phyloP scores from a whole-genome alignment of 2,888 invertebrate genomes.

The Germaria angustata region DNA sequence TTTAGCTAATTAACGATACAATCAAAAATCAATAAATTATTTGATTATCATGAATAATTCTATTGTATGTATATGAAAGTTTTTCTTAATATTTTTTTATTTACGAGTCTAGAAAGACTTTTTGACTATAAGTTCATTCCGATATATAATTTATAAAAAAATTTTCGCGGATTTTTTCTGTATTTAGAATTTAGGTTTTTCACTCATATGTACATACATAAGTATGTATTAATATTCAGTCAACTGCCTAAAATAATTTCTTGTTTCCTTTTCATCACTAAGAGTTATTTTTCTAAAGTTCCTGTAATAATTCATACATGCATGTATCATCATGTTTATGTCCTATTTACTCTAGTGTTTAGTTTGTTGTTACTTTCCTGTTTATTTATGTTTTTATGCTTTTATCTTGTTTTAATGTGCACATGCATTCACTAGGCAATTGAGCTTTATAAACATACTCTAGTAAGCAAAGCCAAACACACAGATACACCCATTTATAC shows the following conservation, averaged over 20 bases:
- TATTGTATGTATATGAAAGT: no score
- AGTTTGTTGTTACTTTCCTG: neutral
- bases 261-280: neutral
- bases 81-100: no score
- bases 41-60: no score
- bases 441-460: slow-evolving; percentile 39
- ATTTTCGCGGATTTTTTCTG: no score
- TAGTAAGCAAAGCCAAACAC: neutral
- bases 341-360: slow-evolving; percentile 41
- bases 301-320: slow-evolving; percentile 18
- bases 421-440: slow-evolving; percentile 51
- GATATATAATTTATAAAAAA: no score
- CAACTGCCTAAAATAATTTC: neutral
- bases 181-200: neutral
- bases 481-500: neutral
- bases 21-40: no score
- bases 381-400: neutral
- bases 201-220: no score
- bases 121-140: no score
- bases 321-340: slow-evolving; percentile 30
- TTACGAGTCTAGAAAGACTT: no score
- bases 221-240: neutral
- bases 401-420: slow-evolving; percentile 31
- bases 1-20: no score
- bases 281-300: neutral